Evolutionary conservation across 1,140 invertebrate species (phyloP), one percentile per base, ranked within the genome.

Genomic region (Drosophila mauritiana): DNA sequence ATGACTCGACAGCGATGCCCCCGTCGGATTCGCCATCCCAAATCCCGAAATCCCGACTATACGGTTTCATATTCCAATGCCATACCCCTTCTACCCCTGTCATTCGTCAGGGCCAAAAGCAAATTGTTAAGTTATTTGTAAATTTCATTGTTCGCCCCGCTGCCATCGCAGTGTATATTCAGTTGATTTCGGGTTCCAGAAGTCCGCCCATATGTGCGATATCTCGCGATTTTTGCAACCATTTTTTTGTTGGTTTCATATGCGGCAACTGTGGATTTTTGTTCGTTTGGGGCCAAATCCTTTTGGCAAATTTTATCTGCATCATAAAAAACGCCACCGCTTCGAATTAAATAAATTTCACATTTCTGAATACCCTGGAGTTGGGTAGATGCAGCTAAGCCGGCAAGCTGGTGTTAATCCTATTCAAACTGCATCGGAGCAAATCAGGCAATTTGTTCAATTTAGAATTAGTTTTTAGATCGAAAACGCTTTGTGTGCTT

Each of bases 121-220:
- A 85, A 85, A 85, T 85, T 85, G 82, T 85, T 85, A 85, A 85
- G 73, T 86, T 85, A 85, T 85, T 85, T 85, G 82, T 85, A 86
- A 85, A 86, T 81, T 84, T 84, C 73, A 64, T 57, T 80, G 76
- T 80, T 64, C 72, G 52, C 51, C 54, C 59, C 43, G 48, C 52
- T 70, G 78, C 42, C 70, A 15, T 43, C 39, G 37, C 34, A 49
- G 62, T 70, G 51, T 49, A 77, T 65, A 53, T 39, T 79, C 56
- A 79, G 67, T 65, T 73, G 65, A 64, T 78, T 78, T 63, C 7
- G 13, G 39, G 10, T 34, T 20, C 31, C 59, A 42, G 37, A 58
- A 59, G 59, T 56, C 56, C 42, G 27, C 59, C 4, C 36, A 54
- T 15, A 55, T 75, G 40, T 73, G 46, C 48, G 55, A 25, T 45